Conservation (phyloP, 2,113 vertebrate genomes). For the Tylochromis polylepis region DNA sequence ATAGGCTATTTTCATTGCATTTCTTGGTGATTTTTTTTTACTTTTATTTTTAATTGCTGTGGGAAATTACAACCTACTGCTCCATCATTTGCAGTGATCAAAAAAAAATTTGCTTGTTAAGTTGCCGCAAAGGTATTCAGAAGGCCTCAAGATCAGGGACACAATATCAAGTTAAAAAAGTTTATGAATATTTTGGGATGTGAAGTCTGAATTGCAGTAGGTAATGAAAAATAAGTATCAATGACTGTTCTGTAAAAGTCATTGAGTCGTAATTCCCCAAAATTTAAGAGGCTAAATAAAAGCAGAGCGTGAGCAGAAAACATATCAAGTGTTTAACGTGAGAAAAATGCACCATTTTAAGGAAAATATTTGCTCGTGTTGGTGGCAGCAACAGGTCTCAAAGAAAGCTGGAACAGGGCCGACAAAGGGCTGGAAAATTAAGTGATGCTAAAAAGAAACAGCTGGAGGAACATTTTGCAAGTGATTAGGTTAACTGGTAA, state of each 20-base stretch:
- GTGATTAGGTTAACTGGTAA: neutral
- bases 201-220: neutral
- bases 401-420: neutral
- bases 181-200: neutral
- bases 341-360: neutral
- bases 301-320: no score
- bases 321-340: neutral
- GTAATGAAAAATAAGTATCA: neutral
- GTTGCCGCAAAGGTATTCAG: neutral
- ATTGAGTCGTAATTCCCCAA: neutral
- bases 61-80: neutral
- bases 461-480: neutral
- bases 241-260: neutral
- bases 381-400: neutral
- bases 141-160: neutral
- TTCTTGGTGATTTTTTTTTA: neutral
- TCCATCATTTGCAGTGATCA: neutral
- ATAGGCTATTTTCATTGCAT: neutral
- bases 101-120: neutral
- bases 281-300: no score
- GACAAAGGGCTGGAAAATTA: neutral
- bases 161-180: neutral
- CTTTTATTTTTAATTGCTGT: neutral
- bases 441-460: neutral
- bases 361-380: neutral